Conservation (phyloP, 2,797 vertebrate genomes). For the Dicrostonyx torquatus region DNA sequence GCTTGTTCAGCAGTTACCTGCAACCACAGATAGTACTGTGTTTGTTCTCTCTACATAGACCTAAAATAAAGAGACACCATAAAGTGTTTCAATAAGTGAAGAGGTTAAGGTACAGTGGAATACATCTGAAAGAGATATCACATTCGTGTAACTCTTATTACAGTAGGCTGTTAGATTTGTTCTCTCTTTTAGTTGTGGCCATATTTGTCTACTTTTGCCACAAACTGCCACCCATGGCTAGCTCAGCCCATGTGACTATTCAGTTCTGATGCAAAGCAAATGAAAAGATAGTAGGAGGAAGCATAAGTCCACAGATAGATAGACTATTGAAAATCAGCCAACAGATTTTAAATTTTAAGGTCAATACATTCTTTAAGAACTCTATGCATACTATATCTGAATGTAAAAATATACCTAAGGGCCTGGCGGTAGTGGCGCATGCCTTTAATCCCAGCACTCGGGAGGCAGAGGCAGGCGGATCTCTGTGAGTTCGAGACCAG, state of each 20-base stretch:
- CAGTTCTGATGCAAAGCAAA: slow-evolving; percentile 30
- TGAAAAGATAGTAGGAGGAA: slow-evolving; percentile 22
- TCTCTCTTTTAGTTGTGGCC: neutral
- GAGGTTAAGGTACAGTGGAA: no score
- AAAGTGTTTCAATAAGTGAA: no score
- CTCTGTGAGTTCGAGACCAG: no score
- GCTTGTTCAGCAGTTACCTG: neutral
- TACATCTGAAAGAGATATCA: no score
- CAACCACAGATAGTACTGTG: neutral
- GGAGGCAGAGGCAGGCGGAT: no score
- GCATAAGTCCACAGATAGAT: slow-evolving; percentile 17
- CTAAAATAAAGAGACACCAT: neutral
- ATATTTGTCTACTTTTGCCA: slow-evolving; percentile 40
- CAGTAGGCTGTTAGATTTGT: no score
- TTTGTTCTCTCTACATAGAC: neutral
- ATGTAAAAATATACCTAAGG: neutral
- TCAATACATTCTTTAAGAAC: neutral
- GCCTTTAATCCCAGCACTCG: no score
- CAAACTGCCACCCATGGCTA: neutral
- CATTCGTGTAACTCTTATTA: no score
- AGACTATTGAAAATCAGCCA: slow-evolving; percentile 26
- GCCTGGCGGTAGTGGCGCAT: no score
- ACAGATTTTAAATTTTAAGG: slow-evolving; percentile 35
- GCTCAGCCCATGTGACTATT: neutral
- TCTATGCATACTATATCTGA: neutral